Evolutionary conservation across 2,797 vertebrate genomes (phyloP), one percentile per base, ranked within the genome.

Genomic region (Varecia variegata): DNA sequence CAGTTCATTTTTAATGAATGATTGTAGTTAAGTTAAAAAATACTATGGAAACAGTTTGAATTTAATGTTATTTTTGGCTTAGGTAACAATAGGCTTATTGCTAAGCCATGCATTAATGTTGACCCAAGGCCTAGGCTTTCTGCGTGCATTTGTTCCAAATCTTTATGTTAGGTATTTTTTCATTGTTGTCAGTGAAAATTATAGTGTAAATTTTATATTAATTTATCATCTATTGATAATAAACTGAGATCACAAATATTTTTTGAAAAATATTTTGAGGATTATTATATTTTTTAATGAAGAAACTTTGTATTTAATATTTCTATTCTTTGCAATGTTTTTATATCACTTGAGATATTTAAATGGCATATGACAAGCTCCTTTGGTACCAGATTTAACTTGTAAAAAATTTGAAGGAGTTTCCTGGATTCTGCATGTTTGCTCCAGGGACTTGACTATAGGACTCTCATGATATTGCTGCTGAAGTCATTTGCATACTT

Each of bases 11-110:
- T 95, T 71, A 90, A 62, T 68, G 87, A 84, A 70, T 81, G 23
- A 60, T 43, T 77, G 1, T 81, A 81, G 5, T 71, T 93, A 90
- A 71, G 23, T 83, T 83, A 85, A 56, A 93, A 74, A 73, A 20
- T 3, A 32, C 15, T 38, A 10, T 85, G 54, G 73, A 76, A 71
- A 74, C 74, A 1, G 18, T 9, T 71, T 81, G 79, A 77, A n/a
- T 86, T 87, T 85, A 89, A 68, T 93, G 43, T 65, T 93, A 47
- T 74, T 88, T 96, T 84, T 94, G 90, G 43, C 93, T 94, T 87
- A 43, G 18, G 17, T 71, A 81, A 38, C 17, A 81, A 23, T 73
- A 82, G 27, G 32, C 79, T 89, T 91, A 47, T 71, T 96, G 58
- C 40, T 82, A 87, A 79, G 30, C 40, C 11, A 58, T 93, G 58